A percentile compares a stretch with the other conserved stretches of the same genome.
Conservation (phyloP, 2,797 vertebrate species). For the Serranus cabrilla region DNA sequence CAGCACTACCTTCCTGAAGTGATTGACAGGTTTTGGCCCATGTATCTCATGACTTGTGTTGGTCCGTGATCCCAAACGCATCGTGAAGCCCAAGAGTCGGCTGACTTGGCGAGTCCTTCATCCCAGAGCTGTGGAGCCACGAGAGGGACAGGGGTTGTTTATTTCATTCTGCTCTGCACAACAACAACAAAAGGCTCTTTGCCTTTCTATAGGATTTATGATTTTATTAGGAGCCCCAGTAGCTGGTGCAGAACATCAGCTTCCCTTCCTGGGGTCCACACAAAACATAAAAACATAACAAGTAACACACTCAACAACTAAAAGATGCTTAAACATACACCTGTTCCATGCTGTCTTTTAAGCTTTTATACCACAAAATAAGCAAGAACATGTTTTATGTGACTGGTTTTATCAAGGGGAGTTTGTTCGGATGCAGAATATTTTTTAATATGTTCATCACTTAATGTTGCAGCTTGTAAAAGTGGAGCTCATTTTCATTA, state of each 20-base stretch:
- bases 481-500: no score
- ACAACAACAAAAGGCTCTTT: not conserved
- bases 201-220: not conserved
- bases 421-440: not conserved
- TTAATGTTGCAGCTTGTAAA: no score
- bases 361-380: not conserved
- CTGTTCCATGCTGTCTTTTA: not conserved
- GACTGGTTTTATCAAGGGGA: not conserved
- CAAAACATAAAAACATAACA: no score
- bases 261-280: no score
- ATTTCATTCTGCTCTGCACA: not conserved
- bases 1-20: constrained; percentile 87
- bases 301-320: no score
- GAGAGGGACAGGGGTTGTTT: not conserved
- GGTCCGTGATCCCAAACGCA: constrained; percentile 93
- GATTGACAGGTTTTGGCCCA: constrained; percentile 93
- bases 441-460: no score
- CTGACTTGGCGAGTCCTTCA: constrained; percentile 87
- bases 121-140: constrained; percentile 89
- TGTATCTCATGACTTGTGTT: constrained; percentile 85
- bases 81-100: constrained; percentile 89
- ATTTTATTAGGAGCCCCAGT: no score
- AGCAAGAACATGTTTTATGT: not conserved
- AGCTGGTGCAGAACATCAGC: no score
- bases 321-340: not conserved